Evolutionary conservation across 2,797 vertebrate genomes (phyloP), one percentile per base, ranked within the genome.

Genomic region (Phyllotis vaccarum): DNA sequence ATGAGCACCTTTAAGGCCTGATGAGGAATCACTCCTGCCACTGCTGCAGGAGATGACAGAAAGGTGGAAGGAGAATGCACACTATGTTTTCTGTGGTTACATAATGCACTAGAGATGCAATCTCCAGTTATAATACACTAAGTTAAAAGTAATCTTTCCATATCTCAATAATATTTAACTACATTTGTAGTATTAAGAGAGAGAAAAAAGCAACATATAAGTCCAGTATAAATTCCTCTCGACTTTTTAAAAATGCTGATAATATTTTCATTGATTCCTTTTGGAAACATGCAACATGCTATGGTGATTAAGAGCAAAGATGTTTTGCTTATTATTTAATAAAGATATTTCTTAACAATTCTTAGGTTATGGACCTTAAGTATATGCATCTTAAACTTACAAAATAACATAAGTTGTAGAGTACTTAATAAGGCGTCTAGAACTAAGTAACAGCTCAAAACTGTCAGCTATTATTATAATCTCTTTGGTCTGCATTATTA

Each of bases 111-210:
- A 31, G 54, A 85, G 40, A 49, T 95, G 5, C 74, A 60, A 91
- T 82, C 92, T 95, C 58, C 52, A 92, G 34, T 90, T 81, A 87
- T 16, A 94, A 85, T 56, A 94, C 1, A 87, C 21, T 72, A 76
- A 93, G 86, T 43, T 68, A 49, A 75, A 95, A 75, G 40, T 66
- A 78, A 17, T 66, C 46, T 92, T 37, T 79, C 56, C 6, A 86
- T 46, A 93, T 5, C 37, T 90, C 64, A 95, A 93, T 92, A 92
- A 96, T 93, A 90, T 49, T 81, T n/a, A 68, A 86, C 6, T 85
- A 74, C 13, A 92, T 29, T 90, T 85, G 91, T 66, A 60, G 21
- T 80, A 68, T 80, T 43, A 13, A 90, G 19, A 54, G 66, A 92
- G 1, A 11, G 24, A 72, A n/a, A 87, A 58, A 91, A 74, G 70